Percentiles rank a stretch among this genome's conserved stretches.
These are phyloP conservation scores for Aix galericulata DNA, from an alignment of 2,113 vertebrate genomes.

Conservation along the genomic window DNA sequence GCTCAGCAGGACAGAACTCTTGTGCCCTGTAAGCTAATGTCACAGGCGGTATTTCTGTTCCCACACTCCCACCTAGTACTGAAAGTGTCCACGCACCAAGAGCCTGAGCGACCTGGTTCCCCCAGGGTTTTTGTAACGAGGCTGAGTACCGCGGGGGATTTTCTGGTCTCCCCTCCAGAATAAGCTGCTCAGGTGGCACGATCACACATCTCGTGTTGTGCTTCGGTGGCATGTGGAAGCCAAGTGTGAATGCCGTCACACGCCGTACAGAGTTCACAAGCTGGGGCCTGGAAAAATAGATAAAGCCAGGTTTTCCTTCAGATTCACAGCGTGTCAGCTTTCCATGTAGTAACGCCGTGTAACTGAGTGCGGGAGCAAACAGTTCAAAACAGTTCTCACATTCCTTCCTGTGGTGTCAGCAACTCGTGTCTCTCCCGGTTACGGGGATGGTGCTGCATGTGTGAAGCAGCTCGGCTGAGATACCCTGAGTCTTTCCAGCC, in stretches of 20 bases:
- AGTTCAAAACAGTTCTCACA: not conserved
- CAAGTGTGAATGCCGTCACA: not conserved
- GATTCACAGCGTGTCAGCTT: not conserved
- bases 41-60: not conserved
- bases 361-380: not conserved
- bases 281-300: not conserved
- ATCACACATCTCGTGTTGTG: not conserved
- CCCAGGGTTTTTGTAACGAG: not conserved
- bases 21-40: not conserved
- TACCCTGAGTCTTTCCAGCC: not conserved
- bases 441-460: not conserved
- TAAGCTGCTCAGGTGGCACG: not conserved
- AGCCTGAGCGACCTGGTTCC: not conserved
- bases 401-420: not conserved
- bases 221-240: not conserved
- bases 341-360: not conserved
- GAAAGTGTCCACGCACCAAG: fast-evolving
- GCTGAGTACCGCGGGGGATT: not conserved
- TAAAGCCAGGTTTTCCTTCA: not conserved
- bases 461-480: not conserved
- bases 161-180: not conserved
- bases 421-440: not conserved
- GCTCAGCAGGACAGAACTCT: not conserved
- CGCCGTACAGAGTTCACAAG: not conserved
- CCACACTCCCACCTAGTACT: not conserved